phyloP scores from a whole-genome alignment of 53 echinoderm and acorn worm species.

The Patiria pectinifera region DNA sequence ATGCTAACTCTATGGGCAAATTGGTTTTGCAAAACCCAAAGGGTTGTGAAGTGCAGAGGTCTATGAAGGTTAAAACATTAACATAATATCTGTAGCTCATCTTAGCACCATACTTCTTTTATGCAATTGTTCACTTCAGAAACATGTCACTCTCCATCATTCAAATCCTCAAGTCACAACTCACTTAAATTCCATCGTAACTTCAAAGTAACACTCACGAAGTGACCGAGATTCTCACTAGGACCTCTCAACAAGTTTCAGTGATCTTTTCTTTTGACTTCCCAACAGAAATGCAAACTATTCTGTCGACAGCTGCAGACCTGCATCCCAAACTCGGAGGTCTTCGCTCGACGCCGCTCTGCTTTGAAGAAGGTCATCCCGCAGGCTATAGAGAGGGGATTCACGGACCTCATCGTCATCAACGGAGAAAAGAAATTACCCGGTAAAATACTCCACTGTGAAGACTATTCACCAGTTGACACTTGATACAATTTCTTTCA shows the following conservation, averaged over 20 bases:
- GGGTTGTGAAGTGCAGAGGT: too few species aligned
- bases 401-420: slow-evolving; percentile 88
- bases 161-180: too few species aligned
- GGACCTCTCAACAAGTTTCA: neutral
- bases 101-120: too few species aligned
- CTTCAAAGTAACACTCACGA: too few species aligned
- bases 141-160: too few species aligned
- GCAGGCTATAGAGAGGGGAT: slow-evolving; percentile 79
- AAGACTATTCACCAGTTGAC: neutral
- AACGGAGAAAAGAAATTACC: slow-evolving; percentile 88
- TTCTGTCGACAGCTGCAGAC: slow-evolving; percentile 83
- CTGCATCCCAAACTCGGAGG: slow-evolving; percentile 89
- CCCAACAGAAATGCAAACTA: slow-evolving; percentile 77
- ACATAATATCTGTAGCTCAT: too few species aligned
- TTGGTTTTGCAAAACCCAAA: too few species aligned
- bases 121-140: too few species aligned
- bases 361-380: slow-evolving; percentile 92
- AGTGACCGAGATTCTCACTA: too few species aligned
- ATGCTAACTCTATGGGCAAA: too few species aligned
- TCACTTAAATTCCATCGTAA: too few species aligned
- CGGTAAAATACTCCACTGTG: slow-evolving; percentile 74
- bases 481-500: neutral
- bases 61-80: too few species aligned
- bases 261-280: neutral
- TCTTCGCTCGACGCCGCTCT: slow-evolving; percentile 78